A percentile compares a stretch with the other conserved stretches of the same genome.
phyloP scores from a whole-genome alignment of 2,888 invertebrate genomes.

The Apamea epomidion region DNA sequence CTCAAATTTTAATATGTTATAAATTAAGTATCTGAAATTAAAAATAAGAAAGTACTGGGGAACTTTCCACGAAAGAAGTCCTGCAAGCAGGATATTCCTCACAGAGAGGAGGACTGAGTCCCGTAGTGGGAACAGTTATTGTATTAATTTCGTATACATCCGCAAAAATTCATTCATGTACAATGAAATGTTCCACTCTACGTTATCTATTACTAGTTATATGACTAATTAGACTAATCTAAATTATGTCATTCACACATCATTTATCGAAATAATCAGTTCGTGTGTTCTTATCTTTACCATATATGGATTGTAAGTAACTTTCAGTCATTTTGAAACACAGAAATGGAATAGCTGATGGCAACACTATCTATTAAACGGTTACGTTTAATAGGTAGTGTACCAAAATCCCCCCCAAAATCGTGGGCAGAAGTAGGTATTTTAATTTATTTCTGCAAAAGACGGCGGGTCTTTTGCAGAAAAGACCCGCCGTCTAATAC shows the following conservation, averaged over 20 bases:
- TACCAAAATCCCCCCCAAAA: no score
- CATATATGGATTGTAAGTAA: no score
- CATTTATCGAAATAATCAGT: constrained; percentile 32
- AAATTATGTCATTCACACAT: constrained; percentile 26
- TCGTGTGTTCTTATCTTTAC: constrained; percentile 37
- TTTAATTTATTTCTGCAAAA: no score
- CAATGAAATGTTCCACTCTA: background rate
- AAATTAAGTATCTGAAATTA: background rate
- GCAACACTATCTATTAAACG: no score
- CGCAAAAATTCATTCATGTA: background rate
- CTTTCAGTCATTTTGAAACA: no score
- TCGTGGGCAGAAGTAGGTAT: no score
- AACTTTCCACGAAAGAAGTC: background rate
- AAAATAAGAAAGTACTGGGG: background rate
- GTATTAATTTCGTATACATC: background rate
- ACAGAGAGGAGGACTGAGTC: no score
- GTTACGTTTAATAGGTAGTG: no score
- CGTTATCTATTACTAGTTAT: constrained; percentile 5
- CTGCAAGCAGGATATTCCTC: background rate
- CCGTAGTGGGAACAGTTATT: background rate
- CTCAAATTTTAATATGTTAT: no score
- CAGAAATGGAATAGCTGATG: no score
- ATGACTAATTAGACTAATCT: background rate
- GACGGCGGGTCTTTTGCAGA: no score
- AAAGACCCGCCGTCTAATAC: no score